Evolutionary conservation across 2,113 vertebrate genomes (phyloP), one percentile per base, ranked within the genome.

Genomic region (Cyanistes caeruleus): DNA sequence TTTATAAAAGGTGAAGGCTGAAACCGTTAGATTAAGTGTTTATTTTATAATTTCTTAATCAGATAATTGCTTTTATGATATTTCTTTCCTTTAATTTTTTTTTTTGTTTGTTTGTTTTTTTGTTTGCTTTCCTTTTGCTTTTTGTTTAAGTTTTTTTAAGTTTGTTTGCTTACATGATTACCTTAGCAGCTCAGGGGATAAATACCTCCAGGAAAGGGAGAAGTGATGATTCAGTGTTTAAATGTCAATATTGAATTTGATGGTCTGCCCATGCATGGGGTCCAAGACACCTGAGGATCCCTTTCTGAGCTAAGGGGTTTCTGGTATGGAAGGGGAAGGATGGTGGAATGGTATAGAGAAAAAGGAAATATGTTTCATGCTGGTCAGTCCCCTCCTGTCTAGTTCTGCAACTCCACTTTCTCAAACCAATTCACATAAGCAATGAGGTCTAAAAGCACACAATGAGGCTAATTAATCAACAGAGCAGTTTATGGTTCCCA

Each of bases 1-100:
- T 72, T 92, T 91, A 68, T 78, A 67, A 83, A 95, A 89, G 41
- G 14, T 62, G 59, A 73, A 72, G 78, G 35, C 5, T 56, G 19
- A 94, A 94, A 78, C 78, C 2, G 13, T 78, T 73, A 46, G 49
- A 74, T 95, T 91, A 96, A 90, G 31, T 69, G 74, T 96, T 52
- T 88, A 84, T 77, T 85, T 92, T 10, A 69, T 84, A 95, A 41
- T 88, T 15, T 51, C 7, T 48, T 12, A 5, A 20, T 58, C 49
- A 64, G 49, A 48, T 74, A 78, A 68, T 53, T 67, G 6, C 0
- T 63, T 81, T 84, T 51, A 21, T 86, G 84, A 30, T 39, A 7
- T 78, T 95, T 94, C 41, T 70, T 86, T 69, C 20, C 19, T 90
- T 43, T 65, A 55, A n/a, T 35, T 7, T 1, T 52, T 56, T 25